Evolutionary conservation across 92 coral and sea anemone species (phyloP).

Genomic region (Heliopora coerulea): DNA sequence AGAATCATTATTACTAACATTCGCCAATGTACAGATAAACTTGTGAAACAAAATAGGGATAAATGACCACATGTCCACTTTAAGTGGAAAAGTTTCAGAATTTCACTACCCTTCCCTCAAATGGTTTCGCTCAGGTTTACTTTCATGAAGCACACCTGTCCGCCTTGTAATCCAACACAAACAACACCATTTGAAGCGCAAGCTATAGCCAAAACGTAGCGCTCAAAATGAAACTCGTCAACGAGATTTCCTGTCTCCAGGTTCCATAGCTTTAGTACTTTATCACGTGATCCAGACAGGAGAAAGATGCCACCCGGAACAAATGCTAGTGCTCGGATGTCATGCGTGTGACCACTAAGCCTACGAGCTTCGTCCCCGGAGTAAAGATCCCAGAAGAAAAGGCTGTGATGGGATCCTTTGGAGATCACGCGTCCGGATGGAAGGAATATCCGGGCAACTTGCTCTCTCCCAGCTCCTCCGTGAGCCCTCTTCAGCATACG

Average conservation of each 20-base stretch:
- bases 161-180: constrained; percentile 49
- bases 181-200: constrained; percentile 39
- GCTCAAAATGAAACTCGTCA: constrained; percentile 54
- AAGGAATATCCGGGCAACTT: constrained; percentile 46
- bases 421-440: constrained; percentile 32
- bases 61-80: too few species aligned
- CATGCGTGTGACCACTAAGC: constrained; percentile 31
- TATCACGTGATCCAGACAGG: constrained; percentile 57
- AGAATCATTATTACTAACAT: too few species aligned
- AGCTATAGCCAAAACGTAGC: constrained; percentile 34
- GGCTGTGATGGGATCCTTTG: constrained; percentile 46
- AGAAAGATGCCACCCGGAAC: constrained; percentile 25
- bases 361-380: neutral
- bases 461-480: constrained; percentile 48
- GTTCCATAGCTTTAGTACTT: constrained; percentile 49
- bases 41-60: too few species aligned
- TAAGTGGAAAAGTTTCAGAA: too few species aligned
- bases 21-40: too few species aligned
- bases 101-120: too few species aligned
- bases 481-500: constrained; percentile 13
- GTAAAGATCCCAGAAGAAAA: constrained; percentile 41
- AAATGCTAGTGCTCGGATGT: constrained; percentile 34
- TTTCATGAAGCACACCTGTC: constrained; percentile 49
- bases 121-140: neutral
- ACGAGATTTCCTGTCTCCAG: constrained; percentile 18